Evolutionary conservation across 2,888 invertebrate genomes (phyloP).

Genomic region (Zhuqinia jingwanae): DNA sequence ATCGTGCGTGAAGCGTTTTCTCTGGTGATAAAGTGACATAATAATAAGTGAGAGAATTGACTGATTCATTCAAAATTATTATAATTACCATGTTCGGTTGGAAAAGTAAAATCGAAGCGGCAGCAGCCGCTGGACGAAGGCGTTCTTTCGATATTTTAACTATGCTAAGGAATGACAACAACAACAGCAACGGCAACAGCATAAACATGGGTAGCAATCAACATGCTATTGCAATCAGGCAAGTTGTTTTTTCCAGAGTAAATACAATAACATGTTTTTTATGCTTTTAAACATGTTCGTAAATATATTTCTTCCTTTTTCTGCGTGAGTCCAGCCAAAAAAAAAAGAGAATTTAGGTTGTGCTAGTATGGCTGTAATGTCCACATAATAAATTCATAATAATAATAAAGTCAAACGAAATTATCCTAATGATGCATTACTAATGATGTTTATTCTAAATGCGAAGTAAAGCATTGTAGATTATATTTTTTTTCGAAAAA

Average conservation of each 20-base stretch:
- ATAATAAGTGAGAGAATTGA: neutral
- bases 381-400: neutral
- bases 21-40: neutral
- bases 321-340: too few species aligned
- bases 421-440: slow-evolving; percentile 53
- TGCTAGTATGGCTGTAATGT: neutral
- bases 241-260: neutral
- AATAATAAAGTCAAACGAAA: slow-evolving; percentile 4
- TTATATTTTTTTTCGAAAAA: neutral
- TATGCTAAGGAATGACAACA: slow-evolving; percentile 43
- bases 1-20: slow-evolving; percentile 8
- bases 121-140: slow-evolving; percentile 36
- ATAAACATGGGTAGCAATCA: neutral
- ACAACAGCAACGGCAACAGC: neutral
- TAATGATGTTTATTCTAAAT: slow-evolving; percentile 50
- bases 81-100: slow-evolving; percentile 49
- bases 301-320: too few species aligned
- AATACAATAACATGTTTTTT: neutral
- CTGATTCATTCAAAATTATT: neutral
- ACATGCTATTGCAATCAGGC: neutral
- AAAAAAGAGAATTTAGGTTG: too few species aligned
- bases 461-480: neutral
- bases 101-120: slow-evolving; percentile 56
- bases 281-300: neutral
- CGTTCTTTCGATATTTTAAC: slow-evolving; percentile 51